These are phyloP conservation scores for Arrhopalites spinosus DNA, from an alignment of 2,888 invertebrate genomes.

Conservation along the genomic window DNA sequence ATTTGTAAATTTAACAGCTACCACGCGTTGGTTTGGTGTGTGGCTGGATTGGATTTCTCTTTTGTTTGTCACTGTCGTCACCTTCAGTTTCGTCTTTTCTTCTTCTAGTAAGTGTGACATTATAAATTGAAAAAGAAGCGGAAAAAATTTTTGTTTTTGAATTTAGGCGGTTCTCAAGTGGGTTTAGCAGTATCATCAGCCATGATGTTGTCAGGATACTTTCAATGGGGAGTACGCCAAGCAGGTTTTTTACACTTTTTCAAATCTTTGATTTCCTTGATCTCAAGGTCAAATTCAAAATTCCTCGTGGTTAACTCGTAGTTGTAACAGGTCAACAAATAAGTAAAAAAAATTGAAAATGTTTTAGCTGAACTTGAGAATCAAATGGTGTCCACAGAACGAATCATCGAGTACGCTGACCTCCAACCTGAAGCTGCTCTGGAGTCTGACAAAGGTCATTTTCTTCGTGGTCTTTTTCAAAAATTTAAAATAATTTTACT, in stretches of 20 bases:
- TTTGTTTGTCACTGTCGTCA: constrained; percentile 81
- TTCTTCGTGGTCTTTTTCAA: not conserved
- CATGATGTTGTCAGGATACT: constrained; percentile 64
- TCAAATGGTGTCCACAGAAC: constrained; percentile 60
- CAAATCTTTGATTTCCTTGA: too few relatives aligned
- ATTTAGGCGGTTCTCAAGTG: constrained; percentile 20
- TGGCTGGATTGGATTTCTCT: constrained; percentile 74
- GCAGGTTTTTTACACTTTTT: too few relatives aligned
- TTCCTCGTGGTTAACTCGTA: too few relatives aligned
- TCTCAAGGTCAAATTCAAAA: too few relatives aligned
- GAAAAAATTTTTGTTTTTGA: not conserved
- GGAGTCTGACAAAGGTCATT: constrained; percentile 43
- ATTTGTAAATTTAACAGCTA: constrained; percentile 63
- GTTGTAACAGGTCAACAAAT: too few relatives aligned
- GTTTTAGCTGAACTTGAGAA: constrained; percentile 68
- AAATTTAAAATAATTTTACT: not conserved
- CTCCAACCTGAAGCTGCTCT: constrained; percentile 60
- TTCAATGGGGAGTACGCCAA: constrained; percentile 44
- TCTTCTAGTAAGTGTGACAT: not conserved
- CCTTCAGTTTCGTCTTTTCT: constrained; percentile 59
- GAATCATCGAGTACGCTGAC: constrained; percentile 62
- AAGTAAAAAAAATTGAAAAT: too few relatives aligned
- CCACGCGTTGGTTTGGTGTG: constrained; percentile 90
- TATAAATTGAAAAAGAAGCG: not conserved
- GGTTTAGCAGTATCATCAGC: constrained; percentile 24